phyloP scores from a whole-genome alignment of 2,888 invertebrate genomes.

The Asteroscopus sphinx region DNA sequence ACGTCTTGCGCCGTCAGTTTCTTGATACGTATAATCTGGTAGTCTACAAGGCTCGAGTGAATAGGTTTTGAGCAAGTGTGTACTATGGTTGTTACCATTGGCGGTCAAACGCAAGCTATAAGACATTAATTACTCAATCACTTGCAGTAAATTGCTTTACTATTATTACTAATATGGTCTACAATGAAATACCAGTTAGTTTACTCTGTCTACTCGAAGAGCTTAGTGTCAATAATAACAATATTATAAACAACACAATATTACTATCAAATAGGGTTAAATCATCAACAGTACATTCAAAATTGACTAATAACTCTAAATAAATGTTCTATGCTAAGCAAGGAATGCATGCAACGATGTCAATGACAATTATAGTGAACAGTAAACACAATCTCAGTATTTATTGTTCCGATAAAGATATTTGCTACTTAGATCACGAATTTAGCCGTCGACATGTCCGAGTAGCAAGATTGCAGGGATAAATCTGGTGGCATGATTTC shows the following conservation, averaged over 20 bases:
- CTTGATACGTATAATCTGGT: too few species aligned
- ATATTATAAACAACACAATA: neutral
- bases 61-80: too few species aligned
- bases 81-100: too few species aligned
- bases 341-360: constrained; percentile 43
- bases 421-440: constrained; percentile 14
- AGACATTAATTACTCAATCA: too few species aligned
- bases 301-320: constrained; percentile 27
- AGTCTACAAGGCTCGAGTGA: too few species aligned
- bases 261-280: constrained; percentile 10
- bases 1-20: too few species aligned
- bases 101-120: too few species aligned
- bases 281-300: constrained; percentile 14
- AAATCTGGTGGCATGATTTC: constrained; percentile 3
- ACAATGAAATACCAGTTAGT: too few species aligned
- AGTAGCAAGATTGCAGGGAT: constrained; percentile 12
- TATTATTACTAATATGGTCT: too few species aligned
- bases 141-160: too few species aligned
- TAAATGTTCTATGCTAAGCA: constrained; percentile 3
- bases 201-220: too few species aligned
- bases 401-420: constrained; percentile 37
- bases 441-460: constrained; percentile 22
- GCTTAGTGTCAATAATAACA: too few species aligned
- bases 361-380: constrained; percentile 39
- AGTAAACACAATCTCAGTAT: constrained; percentile 24